Base-by-base conservation (phyloP, 2,888 invertebrate species). In the Melanostoma mellinum region DNA sequence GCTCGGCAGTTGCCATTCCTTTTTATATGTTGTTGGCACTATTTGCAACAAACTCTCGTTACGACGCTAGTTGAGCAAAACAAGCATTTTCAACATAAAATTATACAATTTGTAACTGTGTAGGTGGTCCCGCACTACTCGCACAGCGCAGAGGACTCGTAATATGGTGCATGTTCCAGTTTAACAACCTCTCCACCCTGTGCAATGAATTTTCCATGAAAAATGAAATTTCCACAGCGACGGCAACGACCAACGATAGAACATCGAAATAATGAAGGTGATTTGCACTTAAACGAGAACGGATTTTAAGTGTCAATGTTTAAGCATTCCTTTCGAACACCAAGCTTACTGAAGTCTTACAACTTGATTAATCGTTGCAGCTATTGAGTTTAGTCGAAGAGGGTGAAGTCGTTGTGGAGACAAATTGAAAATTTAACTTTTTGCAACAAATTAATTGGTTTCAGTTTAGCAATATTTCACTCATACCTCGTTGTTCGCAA, bases 361-460 rank as follows among this genome's bases (percentile, higher is more conserved):
- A 30, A n/a, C 52, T 78, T 78, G 78, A 72, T 78, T 67, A 65
- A 72, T 78, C 72, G 33, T 52, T 60, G n/a, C 33, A 38, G 6
- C 30, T 48, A 38, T 46, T 46, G 46, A 63, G 38, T 8, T 63
- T 60, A 44, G 6, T 30, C 20, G 38, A 6, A 36, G 36, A 38
- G 32, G n/a, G 40, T 30, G 40, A 50, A 35, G 46, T 46, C 6
- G 10, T 58, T 9, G 72, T 78, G 72, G 65, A 78, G 65, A 78
- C 78, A 78, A 78, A 78, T 78, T 78, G 78, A 72, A 65, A 78
- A 65, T 65, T 50, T 38, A 10, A 65, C 9, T 36, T 44, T 67
- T 48, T 56, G 6, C 4, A 6, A 56, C 9, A 55, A 63, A 63
- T 71, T 63, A 56, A 55, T 58, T 58, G 56, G 48, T 56, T 50